Conservation (phyloP, 2,888 invertebrate genomes). For the Crepidodera aurea region DNA sequence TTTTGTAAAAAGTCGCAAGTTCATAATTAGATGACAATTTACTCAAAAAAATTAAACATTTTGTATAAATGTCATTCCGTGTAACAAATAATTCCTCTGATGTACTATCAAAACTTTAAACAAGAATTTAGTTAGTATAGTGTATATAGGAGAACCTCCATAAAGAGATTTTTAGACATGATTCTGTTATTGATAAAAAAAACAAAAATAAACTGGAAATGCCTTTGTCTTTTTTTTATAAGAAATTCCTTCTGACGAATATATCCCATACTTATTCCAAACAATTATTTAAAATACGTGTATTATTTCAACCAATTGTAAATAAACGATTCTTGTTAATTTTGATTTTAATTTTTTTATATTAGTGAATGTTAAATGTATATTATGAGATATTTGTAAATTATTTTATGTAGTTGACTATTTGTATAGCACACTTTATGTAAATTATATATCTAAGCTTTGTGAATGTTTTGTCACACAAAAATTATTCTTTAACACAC, state of each 20-base stretch:
- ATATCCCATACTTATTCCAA: neutral
- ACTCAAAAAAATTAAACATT: too few species aligned
- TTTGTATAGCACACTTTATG: conserved; percentile 50
- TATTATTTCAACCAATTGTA: conserved; percentile 21
- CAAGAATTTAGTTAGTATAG: too few species aligned
- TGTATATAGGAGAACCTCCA: too few species aligned
- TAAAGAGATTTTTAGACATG: too few species aligned
- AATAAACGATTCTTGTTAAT: conserved; percentile 42
- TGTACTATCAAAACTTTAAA: too few species aligned
- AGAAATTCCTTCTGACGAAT: neutral
- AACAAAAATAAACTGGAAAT: neutral
- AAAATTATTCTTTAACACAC: conserved; percentile 52
- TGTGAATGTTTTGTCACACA: conserved; percentile 56
- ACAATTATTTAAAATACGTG: neutral
- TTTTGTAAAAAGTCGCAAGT: too few species aligned
- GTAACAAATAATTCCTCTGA: too few species aligned
- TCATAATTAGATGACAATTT: too few species aligned
- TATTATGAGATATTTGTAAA: conserved; percentile 45
- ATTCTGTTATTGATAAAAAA: too few species aligned
- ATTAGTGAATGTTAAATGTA: conserved; percentile 50
- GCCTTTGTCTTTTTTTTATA: too few species aligned
- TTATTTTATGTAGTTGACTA: conserved; percentile 42
- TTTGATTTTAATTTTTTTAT: conserved; percentile 43
- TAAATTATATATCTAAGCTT: conserved; percentile 53
- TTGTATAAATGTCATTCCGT: too few species aligned